Evolutionary conservation across 1,140 invertebrate species (phyloP).

Genomic region (Zaprionus camerounensis): DNA sequence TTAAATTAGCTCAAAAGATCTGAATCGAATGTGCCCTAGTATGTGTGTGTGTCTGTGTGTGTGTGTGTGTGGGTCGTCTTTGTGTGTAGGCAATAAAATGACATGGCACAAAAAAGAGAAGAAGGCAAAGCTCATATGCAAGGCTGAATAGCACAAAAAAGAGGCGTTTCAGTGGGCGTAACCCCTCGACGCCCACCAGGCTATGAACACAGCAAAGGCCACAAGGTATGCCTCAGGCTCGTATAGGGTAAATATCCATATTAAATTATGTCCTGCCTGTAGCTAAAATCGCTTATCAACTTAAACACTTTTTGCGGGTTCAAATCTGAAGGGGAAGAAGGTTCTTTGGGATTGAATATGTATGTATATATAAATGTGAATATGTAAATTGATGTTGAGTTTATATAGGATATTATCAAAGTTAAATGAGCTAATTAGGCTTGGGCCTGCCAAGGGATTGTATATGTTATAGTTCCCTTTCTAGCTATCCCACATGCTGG

Average conservation of each 20-base stretch:
- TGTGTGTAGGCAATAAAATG: conserved; percentile 62
- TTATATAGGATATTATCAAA: neutral
- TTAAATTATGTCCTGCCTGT: conserved; percentile 29
- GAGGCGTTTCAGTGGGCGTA: conserved; percentile 24
- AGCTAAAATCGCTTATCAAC: conserved; percentile 20
- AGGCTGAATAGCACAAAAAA: neutral
- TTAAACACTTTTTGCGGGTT: neutral
- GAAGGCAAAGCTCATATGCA: conserved; percentile 11
- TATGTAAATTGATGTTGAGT: neutral
- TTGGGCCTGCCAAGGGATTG: neutral
- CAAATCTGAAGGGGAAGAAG: neutral
- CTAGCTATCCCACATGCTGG: rapidly evolving
- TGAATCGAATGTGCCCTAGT: conserved; percentile 39
- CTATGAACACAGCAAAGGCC: conserved; percentile 42
- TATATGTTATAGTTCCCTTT: no score
- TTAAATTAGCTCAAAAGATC: conserved; percentile 76
- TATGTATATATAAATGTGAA: neutral
- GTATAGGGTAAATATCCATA: conserved; percentile 40
- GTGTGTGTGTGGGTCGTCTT: conserved; percentile 12
- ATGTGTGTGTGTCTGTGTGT: conserved; percentile 6
- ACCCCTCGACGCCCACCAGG: neutral
- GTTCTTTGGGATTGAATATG: neutral
- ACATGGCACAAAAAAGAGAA: conserved; percentile 54
- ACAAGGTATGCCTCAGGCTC: conserved; percentile 41
- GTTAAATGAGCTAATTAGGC: neutral